These are phyloP conservation scores for Prenolepis imparis DNA, from an alignment of 2,888 invertebrate species.

Conservation along the genomic window DNA sequence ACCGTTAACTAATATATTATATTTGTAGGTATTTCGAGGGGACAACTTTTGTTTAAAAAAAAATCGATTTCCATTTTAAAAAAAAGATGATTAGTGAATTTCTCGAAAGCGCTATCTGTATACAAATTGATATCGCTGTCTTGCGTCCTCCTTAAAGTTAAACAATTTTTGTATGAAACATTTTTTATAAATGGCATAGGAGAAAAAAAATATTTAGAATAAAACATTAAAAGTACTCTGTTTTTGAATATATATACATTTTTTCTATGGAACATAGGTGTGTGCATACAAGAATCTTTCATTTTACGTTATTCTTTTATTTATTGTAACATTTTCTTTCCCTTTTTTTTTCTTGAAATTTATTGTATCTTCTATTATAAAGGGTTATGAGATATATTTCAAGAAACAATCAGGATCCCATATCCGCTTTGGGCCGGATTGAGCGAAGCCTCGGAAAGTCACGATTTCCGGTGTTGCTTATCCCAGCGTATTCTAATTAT, in stretches of 20 bases:
- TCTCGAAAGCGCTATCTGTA: too few species aligned
- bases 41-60: too few species aligned
- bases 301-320: neutral
- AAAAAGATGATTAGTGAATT: too few species aligned
- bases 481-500: slow-evolving; percentile 70
- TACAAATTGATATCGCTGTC: too few species aligned
- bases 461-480: slow-evolving; percentile 80
- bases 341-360: slow-evolving; percentile 8
- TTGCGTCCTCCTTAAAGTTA: too few species aligned
- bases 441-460: slow-evolving; percentile 78
- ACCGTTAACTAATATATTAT: too few species aligned
- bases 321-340: neutral
- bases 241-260: neutral
- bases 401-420: slow-evolving; percentile 76
- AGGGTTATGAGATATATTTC: slow-evolving; percentile 49
- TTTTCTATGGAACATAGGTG: neutral
- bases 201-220: too few species aligned
- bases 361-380: neutral
- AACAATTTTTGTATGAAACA: too few species aligned
- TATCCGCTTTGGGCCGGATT: slow-evolving; percentile 76
- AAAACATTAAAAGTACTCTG: too few species aligned
- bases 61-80: too few species aligned
- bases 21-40: too few species aligned
- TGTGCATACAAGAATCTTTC: neutral
- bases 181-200: too few species aligned